Base-by-base conservation (phyloP, 1,140 invertebrate species). In the Ips nitidus region DNA sequence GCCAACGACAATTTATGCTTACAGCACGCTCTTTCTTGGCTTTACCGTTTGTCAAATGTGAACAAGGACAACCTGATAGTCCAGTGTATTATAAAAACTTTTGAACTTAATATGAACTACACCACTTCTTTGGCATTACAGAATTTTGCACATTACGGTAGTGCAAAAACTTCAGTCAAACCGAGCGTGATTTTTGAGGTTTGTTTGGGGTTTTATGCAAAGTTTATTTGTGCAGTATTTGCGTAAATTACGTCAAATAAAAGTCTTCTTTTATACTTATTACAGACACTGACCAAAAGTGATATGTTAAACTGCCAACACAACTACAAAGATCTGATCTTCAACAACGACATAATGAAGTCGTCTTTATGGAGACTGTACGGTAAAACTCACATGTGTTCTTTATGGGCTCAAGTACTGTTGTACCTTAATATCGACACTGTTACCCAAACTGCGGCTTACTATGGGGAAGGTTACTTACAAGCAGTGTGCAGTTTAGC, bases 321-420 rank as follows among this genome's bases (percentile, higher is more conserved):
- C 78, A 92, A 91, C 1, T 87, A 94, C 83, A 84, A 87, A 2
- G 92, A 94, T 74, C 82, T 95, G 58, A 89, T 92, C 71, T 89
- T 90, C 47, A 88, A 89, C 52, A 91, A 90, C 40, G 86, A 91
- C 67, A 86, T 90, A 0, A 88, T 94, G 77, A 91, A 93, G 74
- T 89, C 93, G 1, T 90, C 91, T 0, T 82, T 97, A 1, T 96
- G 94, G 94, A 84, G 87, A 7, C 86, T 94, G 62, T 97, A 95
- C 80, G 94, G 94, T 0, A 91, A 94, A 80, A 89, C 88, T 43
- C 91, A 92, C 80, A 90, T 94, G 84, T 88, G 88, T 0, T 89
- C 89, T 0, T 81, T 95, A 43, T 90, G 86, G 76, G 89, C 89
- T 53, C 93, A 95, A 77, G 76, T 94, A 36, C 80, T 95, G 22